Base-by-base conservation (phyloP, 1,140 invertebrate species). In the Drosophila leontia region DNA sequence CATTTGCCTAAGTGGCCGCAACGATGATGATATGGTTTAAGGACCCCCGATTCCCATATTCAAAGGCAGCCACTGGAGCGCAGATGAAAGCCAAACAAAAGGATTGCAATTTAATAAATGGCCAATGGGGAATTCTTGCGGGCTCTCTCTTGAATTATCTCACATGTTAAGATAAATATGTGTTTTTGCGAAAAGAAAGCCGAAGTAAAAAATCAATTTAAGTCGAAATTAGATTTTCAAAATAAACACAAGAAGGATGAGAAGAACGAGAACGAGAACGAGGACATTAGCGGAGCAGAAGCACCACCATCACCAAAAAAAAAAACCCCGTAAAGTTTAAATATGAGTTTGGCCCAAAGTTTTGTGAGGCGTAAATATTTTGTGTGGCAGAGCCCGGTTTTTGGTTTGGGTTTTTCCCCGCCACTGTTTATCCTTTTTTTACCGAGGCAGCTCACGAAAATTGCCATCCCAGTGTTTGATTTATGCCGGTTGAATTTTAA, bases 401-500 rank as follows among this genome's bases (percentile, higher is more conserved):
- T 57, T n/a, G 23, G 13, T 29, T 29, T 29, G 37, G 58, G 29
- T 50, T 61, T 61, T 39, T 37, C 45, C 45, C 29, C 17, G 26
- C 26, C 47, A 29, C 69, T 80, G 65, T 88, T 88, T 88, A 84
- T 90, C 84, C 84, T 81, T 90, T 90, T 90, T 80, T 75, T 74
- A 56, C 78, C 75, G 55, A 82, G 81, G 78, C 80, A 82, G 50
- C 64, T 75, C 77, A 85, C 81, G 82, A 84, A 84, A 85, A 80
- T 69, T 81, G 71, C 70, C 84, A 70, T 65, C 64, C 59, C 74
- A 78, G 84, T 88, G 85, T 90, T 88, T 88, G 84, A 88, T 88
- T 88, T 88, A 88, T 88, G 84, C 84, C 84, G 81, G 80, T 90
- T 88, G 84, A 88, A 88, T 88, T 88, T 88, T 90, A 90, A 88